Evolutionary conservation across 2,113 vertebrate genomes (phyloP).

Genomic region (Thymallus thymallus): DNA sequence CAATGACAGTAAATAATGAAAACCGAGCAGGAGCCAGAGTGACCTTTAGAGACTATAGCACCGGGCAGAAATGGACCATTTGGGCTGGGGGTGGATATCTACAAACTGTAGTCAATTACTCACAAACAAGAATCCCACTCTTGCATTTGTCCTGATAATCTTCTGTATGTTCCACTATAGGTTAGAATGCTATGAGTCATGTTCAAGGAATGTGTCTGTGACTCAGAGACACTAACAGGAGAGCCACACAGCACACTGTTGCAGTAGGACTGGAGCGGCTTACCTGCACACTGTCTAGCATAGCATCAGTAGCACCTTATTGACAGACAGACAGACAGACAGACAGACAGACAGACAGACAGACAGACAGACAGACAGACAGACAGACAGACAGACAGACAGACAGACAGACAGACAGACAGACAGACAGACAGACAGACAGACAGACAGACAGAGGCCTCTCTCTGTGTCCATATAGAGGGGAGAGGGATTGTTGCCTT

Average conservation of each 20-base stretch:
- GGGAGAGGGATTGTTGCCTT: constrained; percentile 13
- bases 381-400: too few species aligned
- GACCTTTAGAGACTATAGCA: neutral
- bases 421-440: too few species aligned
- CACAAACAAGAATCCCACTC: neutral
- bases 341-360: too few species aligned
- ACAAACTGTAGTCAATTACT: neutral
- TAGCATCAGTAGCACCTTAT: neutral
- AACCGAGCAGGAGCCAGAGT: neutral
- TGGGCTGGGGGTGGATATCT: too few species aligned
- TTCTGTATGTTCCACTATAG: neutral
- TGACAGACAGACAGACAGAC: neutral
- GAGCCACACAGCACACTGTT: too few species aligned
- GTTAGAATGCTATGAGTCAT: neutral
- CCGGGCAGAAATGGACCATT: too few species aligned
- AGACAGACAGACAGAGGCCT: too few species aligned
- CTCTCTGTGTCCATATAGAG: neutral
- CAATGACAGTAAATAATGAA: neutral
- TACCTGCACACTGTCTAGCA: neutral
- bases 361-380: too few species aligned
- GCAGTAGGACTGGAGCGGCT: neutral
- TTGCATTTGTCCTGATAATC: neutral
- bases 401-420: neutral
- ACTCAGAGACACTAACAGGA: too few species aligned
- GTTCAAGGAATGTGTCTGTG: too few species aligned